Base-by-base conservation (phyloP, 1,140 invertebrate genomes). In the Uloborus diversus region DNA sequence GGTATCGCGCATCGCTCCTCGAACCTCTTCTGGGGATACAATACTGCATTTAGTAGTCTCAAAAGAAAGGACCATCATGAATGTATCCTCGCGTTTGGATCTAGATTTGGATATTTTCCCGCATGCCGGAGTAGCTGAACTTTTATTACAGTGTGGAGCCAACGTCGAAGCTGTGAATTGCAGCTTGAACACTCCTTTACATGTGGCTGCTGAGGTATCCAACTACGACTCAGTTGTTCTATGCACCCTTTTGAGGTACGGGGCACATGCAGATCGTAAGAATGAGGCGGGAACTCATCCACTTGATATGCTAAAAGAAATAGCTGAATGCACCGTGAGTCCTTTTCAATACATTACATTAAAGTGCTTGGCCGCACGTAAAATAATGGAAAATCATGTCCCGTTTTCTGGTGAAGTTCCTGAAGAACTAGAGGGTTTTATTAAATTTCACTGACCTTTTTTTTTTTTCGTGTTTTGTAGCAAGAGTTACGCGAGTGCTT, bases 191-290 rank as follows among this genome's bases (percentile, higher is more conserved):
- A 84, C 84, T 49, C 75, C 84, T 5, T 56, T 85, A n/a, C 84
- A 85, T 70, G 61, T 84, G 25, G 84, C 82, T 14, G 80, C 80
- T 4, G 56, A 81, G 3, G 70, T 81, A 84, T 32, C 75, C 14
- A 83, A 94, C 86, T 94, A 91, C 86, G 89, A 90, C 66, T 88
- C 89, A 82, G 88, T 90, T 85, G 92, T 95, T 32, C 89, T 93
- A 23, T 89, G 91, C 84, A 84, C 92, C 49, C 87, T 96, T 69
- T 86, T 96, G 62, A 88, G 90, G 81, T 89, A 91, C 84, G 94
- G 94, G 57, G 94, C 93, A 51, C 94, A 96, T 86, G 89, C 95
- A 9, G 94, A 96, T 87, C 92, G 92, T 82, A 92, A 93, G 59
- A 94, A 95, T 86, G 87, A 86, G 37, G 87, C 88, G 33, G 92